Evolutionary conservation across 2,113 vertebrate genomes (phyloP).

Genomic region (Sinocyclocheilus anophthalmus): DNA sequence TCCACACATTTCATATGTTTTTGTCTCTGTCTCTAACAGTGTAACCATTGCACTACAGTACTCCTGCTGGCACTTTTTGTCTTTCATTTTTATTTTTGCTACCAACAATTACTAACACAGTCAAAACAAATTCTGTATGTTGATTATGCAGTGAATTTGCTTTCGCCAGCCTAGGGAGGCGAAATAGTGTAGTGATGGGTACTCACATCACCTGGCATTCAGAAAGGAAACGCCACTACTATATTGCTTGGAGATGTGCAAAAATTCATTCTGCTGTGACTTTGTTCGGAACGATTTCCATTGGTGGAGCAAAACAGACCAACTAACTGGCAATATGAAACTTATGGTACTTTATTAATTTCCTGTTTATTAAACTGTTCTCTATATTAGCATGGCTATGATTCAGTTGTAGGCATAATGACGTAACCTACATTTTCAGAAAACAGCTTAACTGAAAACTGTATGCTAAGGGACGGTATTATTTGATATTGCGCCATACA

Average conservation of each 20-base stretch:
- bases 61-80: not conserved
- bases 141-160: too few relatives aligned
- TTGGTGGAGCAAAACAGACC: not conserved
- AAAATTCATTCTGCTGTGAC: not conserved
- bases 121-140: not conserved
- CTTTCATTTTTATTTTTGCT: not conserved
- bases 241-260: not conserved
- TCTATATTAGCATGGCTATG: not conserved
- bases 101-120: not conserved
- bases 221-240: not conserved
- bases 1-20: slow-evolving; percentile 4
- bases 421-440: not conserved
- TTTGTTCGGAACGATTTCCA: too few relatives aligned
- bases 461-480: not conserved
- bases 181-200: too few relatives aligned
- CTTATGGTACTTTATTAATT: not conserved
- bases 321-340: not conserved
- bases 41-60: not conserved
- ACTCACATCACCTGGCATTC: not conserved
- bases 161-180: too few relatives aligned
- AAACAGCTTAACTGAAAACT: slow-evolving; percentile 5
- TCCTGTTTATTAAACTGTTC: not conserved
- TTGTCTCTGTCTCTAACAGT: not conserved
- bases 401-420: not conserved
- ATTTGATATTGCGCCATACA: not conserved